A percentile compares a stretch with the other conserved stretches of the same genome.
Conservation (phyloP, 2,113 vertebrate species). For the Calidris pugnax region DNA sequence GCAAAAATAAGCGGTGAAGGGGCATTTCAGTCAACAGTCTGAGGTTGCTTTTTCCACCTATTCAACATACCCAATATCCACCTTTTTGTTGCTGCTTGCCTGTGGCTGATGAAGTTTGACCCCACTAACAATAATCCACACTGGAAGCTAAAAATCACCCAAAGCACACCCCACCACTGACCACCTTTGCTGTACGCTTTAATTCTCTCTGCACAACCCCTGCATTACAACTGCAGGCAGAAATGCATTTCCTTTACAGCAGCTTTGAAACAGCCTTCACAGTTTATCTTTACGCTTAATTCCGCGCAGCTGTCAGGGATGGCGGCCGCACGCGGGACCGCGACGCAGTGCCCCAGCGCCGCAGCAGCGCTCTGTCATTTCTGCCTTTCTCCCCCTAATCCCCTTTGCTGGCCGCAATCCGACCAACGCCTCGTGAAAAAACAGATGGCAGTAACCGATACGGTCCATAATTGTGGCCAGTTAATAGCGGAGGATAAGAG, state of each 20-base stretch:
- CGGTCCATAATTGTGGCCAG: constrained; percentile 12
- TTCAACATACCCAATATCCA: background rate
- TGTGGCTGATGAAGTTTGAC: background rate
- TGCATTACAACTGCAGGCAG: constrained; percentile 1
- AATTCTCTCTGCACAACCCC: background rate
- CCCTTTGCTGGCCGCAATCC: constrained; percentile 57
- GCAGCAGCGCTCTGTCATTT: constrained; percentile 35
- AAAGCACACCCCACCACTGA: background rate
- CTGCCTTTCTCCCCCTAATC: constrained; percentile 68
- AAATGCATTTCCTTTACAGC: constrained; percentile 19
- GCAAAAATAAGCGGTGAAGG: background rate
- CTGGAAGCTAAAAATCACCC: background rate
- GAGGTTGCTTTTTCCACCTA: background rate
- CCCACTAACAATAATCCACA: background rate
- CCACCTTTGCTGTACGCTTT: background rate
- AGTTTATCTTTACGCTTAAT: constrained; percentile 67
- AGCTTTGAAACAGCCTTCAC: constrained; percentile 64
- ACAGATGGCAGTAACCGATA: constrained; percentile 77
- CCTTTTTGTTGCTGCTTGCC: background rate
- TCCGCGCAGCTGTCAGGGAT: constrained; percentile 61
- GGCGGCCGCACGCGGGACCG: background rate
- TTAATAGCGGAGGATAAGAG: constrained; percentile 64
- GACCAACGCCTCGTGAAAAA: constrained; percentile 38
- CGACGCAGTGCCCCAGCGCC: background rate
- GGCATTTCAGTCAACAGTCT: background rate